A percentile compares a stretch with the other conserved stretches of the same genome.
These are phyloP conservation scores for Hemichromis elongatus DNA, from an alignment of 2,113 vertebrate species.

Conservation along the genomic window DNA sequence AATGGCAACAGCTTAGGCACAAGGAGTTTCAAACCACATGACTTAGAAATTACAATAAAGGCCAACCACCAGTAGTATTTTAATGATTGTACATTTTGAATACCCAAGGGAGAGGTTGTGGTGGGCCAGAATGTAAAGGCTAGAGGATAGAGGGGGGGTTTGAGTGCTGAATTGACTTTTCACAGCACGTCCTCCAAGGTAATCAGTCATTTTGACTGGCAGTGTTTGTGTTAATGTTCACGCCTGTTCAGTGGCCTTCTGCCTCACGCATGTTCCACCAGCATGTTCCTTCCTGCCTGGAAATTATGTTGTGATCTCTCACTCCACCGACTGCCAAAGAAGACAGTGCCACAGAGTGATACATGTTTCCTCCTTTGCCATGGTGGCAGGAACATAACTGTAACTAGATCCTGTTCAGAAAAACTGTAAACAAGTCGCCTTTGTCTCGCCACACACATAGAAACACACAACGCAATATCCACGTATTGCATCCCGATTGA, in stretches of 20 bases:
- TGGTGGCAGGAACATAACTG: background rate
- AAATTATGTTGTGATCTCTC: constrained; percentile 63
- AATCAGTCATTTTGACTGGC: constrained; percentile 76
- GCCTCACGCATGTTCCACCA: constrained; percentile 33
- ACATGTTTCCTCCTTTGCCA: constrained; percentile 25
- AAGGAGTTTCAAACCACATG: constrained; percentile 10
- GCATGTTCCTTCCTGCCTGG: constrained; percentile 60
- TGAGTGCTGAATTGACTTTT: constrained; percentile 69
- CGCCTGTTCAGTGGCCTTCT: constrained; percentile 50
- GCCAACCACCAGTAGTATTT: constrained; percentile 46
- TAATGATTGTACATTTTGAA: constrained; percentile 69
- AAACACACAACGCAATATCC: constrained; percentile 4
- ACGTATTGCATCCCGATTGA: background rate
- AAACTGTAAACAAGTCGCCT: constrained; percentile 14
- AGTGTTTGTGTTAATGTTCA: constrained; percentile 63
- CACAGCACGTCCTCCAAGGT: constrained; percentile 55
- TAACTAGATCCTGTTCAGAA: constrained; percentile 35
- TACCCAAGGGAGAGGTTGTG: constrained; percentile 45
- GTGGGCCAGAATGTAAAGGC: constrained; percentile 29
- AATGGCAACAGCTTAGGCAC: constrained; percentile 28
- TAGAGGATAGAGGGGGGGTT: constrained; percentile 32
- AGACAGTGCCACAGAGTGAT: constrained; percentile 13
- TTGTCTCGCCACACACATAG: constrained; percentile 11
- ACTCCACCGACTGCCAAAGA: constrained; percentile 17
- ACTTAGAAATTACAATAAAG: constrained; percentile 48